Evolutionary conservation across 2,888 invertebrate species (phyloP).

Genomic region (Synergus itoensis): DNA sequence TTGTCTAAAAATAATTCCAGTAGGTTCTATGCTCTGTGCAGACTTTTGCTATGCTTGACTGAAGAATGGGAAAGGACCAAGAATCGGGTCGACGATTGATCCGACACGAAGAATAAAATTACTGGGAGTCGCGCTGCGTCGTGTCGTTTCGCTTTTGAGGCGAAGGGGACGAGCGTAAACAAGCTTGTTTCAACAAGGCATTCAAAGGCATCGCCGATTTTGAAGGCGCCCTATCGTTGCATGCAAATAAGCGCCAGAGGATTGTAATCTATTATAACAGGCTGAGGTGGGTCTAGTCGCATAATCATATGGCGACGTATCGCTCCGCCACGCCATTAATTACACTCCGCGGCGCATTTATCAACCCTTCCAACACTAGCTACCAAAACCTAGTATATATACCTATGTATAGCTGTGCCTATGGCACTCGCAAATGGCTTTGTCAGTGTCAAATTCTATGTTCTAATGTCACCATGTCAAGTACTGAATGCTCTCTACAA

Average conservation of each 20-base stretch:
- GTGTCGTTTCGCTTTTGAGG: not conserved
- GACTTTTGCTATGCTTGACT: conserved; percentile 22
- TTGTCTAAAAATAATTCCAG: conserved; percentile 38
- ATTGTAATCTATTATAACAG: conserved; percentile 47
- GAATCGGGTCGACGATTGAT: conserved; percentile 35
- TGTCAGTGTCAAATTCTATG: conserved; percentile 26
- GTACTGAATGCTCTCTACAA: conserved; percentile 14
- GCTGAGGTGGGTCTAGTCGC: conserved; percentile 49
- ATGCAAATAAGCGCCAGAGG: conserved; percentile 48
- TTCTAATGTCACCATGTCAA: conserved; percentile 15
- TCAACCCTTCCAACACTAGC: conserved; percentile 49
- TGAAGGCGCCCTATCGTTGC: conserved; percentile 18
- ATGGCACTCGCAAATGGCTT: conserved; percentile 36
- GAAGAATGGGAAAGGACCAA: conserved; percentile 32
- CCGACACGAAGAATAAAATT: conserved; percentile 8
- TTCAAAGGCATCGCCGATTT: not conserved
- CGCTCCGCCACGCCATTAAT: conserved; percentile 64
- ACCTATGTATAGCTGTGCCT: not conserved
- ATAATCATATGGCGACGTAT: conserved; percentile 63
- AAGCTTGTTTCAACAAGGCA: conserved; percentile 20
- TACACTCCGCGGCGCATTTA: conserved; percentile 61
- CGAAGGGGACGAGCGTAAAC: conserved; percentile 19
- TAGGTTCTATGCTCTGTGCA: conserved; percentile 7
- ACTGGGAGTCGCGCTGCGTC: not conserved
- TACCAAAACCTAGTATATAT: not conserved